phyloP scores from a whole-genome alignment of 2,888 invertebrate genomes.

The Tipula vernalis region DNA sequence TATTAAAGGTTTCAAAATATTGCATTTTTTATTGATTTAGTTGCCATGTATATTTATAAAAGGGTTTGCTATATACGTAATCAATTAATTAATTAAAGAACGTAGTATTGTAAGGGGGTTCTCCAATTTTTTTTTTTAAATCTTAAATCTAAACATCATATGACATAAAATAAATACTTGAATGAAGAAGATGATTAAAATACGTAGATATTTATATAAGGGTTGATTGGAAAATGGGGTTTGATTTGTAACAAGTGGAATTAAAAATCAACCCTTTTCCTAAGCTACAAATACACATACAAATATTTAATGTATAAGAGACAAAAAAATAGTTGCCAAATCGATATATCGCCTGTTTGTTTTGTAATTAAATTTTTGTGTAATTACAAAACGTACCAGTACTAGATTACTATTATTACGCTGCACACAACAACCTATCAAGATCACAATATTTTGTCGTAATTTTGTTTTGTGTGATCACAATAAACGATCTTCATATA shows the following conservation, averaged over 20 bases:
- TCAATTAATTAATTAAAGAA: constrained; percentile 4
- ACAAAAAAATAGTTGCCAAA: neutral
- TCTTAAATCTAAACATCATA: constrained; percentile 8
- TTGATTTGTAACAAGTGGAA: neutral
- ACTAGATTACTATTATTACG: neutral
- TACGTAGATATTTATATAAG: neutral
- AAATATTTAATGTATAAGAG: neutral
- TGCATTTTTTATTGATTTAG: neutral
- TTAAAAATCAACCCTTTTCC: neutral
- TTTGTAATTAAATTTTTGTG: neutral
- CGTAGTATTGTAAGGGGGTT: neutral
- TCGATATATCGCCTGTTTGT: constrained; percentile 4
- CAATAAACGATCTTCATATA: neutral
- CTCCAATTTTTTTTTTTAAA: neutral
- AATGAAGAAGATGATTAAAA: constrained; percentile 4
- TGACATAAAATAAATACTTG: constrained; percentile 6
- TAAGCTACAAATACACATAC: neutral
- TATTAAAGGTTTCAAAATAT: neutral
- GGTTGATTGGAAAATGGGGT: neutral
- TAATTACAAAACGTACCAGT: neutral
- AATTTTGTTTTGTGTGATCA: neutral
- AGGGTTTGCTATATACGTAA: neutral
- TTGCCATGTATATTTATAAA: neutral
- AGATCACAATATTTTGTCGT: neutral
- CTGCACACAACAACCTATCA: neutral